Evolutionary conservation across 2,113 vertebrate species (phyloP), one percentile per base, ranked within the genome.

Genomic region (Colinus virginianus): DNA sequence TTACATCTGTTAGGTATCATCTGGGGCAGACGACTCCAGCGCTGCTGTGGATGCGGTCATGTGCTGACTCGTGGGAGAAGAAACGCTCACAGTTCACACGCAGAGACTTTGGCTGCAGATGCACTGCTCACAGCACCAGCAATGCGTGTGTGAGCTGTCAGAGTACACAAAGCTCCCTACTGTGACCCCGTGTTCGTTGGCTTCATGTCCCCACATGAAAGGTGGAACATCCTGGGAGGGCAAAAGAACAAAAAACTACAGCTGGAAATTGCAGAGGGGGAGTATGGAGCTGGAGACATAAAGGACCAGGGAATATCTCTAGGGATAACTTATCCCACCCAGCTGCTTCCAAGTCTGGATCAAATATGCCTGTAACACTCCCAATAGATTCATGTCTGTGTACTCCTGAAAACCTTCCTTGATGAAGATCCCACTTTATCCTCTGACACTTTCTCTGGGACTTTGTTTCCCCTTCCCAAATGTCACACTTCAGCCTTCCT

Each of bases 11-110:
- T 56, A 51, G 61, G 16, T 61, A 30, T 38, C 48, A n/a, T 12
- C 26, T 78, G n/a, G 53, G 58, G 58, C 43, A 68, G 71, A 25
- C 0, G 0, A 58, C 34, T 61, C 64, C 34, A 28, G 0, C 18
- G 38, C 19, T 4, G 1, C 42, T 70, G 43, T 53, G 61, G 38
- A 56, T 42, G 38, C 19, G 53, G 43, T 68, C 25, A 8, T 71
- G 43, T 13, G 28, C 66, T 71, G 56, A 68, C 51, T 81, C 62
- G n/a, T 16, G 71, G 59, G 32, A 64, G 56, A 55, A 56, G 40
- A 69, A 81, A n/a, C 0, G 0, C 2, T 2, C 32, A 7, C 0
- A 3, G 46, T 36, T 96, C 42, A 28, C 4, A 2, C 66, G 67
- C 36, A 53, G 74, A 88, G 64, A 48, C 13, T n/a, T 45, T 9